Conservation (phyloP, 1,140 invertebrate genomes). For the Habropoda laboriosa region DNA sequence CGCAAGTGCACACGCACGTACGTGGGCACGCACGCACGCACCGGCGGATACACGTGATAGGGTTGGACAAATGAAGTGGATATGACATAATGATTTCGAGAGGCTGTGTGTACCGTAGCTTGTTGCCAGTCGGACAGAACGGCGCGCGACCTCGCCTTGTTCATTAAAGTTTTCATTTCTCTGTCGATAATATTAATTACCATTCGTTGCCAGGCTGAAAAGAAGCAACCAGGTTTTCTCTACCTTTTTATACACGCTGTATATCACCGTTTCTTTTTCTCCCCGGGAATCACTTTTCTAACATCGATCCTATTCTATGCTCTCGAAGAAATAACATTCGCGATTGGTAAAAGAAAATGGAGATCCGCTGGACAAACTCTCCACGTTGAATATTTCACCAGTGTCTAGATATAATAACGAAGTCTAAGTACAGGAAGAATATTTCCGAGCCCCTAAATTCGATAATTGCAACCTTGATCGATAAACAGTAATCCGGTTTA, state of each 20-base stretch:
- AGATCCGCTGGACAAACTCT: no score
- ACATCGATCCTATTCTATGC: no score
- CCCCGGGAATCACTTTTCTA: no score
- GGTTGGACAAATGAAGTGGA: slow-evolving; percentile 68
- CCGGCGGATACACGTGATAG: slow-evolving; percentile 50
- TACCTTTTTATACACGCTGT: neutral
- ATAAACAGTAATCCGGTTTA: slow-evolving; percentile 59
- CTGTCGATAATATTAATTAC: slow-evolving; percentile 53
- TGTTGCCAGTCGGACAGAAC: slow-evolving; percentile 45
- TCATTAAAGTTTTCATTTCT: slow-evolving; percentile 53
- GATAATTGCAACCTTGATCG: slow-evolving; percentile 65
- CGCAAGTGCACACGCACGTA: slow-evolving; percentile 28
- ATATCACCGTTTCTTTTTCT: no score
- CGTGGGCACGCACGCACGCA: slow-evolving; percentile 15
- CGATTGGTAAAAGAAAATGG: no score
- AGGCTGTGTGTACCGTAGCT: slow-evolving; percentile 48
- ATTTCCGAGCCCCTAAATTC: slow-evolving; percentile 31
- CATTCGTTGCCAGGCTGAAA: slow-evolving; percentile 23
- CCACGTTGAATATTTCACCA: no score
- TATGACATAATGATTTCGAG: slow-evolving; percentile 70
- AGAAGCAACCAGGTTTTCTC: slow-evolving; percentile 5
- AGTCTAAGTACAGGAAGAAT: slow-evolving; percentile 19
- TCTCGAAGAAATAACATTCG: no score
- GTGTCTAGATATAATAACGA: no score
- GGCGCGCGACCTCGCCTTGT: slow-evolving; percentile 46